Base-by-base conservation (phyloP, 2,113 vertebrate species). In the Lonchura striata region DNA sequence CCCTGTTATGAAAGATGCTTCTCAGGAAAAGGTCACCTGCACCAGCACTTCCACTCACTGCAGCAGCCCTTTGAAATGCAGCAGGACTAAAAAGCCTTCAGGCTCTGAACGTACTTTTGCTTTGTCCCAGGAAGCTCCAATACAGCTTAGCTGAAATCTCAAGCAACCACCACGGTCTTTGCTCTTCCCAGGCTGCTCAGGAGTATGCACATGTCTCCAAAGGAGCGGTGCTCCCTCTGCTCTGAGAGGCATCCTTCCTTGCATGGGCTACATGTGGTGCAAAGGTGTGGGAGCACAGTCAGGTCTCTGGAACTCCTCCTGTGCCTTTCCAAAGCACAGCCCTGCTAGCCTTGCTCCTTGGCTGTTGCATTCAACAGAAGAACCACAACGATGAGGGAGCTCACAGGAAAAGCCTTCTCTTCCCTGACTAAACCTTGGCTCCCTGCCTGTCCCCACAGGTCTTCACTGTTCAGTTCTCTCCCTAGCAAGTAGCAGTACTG, bases 11-110 rank as follows among this genome's bases (percentile, higher is more conserved):
- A 89, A 94, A 96, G 87, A 93, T 63, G 31, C 82, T 80, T 72
- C 78, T 77, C 64, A 77, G 75, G 68, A 81, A 93, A 96, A 96
- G 93, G 95, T 97, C 92, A 96, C 41, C 68, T 81, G 85, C 76
- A 92, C 77, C 93, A 94, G 88, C 92, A 88, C 74, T 93, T 94
- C 82, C 85, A 90, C 91, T 93, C 74, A 60, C 68, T 68, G 85
- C 79, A 95, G 64, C 39, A 93, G 54, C 39, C 68, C 68, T 95
- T 94, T 95, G 90, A 95, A 93, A 96, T 88, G 74, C 63, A 90
- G 82, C 33, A 91, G 76, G 79, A 90, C 76, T 66, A 70, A 90
- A 93, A 96, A 86, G 71, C 92, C 93, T 92, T 71, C 80, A 71
- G 93, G 93, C 90, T 95, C 35, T 49, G 82, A 56, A 88, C 82